Conservation (phyloP, 2,113 vertebrate species). For the Ptilonorhynchus violaceus region DNA sequence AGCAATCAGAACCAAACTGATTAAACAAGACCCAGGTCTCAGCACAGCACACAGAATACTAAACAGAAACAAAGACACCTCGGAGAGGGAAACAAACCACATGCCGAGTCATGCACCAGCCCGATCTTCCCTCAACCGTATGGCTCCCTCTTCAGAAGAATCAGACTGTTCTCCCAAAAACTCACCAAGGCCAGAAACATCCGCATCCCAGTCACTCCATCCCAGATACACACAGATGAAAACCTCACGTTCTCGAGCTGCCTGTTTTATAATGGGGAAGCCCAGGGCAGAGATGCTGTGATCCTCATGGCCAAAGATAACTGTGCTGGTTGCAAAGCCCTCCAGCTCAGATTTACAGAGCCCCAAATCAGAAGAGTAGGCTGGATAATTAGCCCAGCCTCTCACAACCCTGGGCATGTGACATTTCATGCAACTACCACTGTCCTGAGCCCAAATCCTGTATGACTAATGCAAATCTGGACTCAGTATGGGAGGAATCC, state of each 20-base stretch:
- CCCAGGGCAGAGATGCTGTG: rapidly evolving
- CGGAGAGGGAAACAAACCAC: background rate
- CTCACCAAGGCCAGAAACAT: background rate
- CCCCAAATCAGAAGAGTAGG: background rate
- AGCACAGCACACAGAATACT: conserved; percentile 36
- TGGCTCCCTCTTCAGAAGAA: background rate
- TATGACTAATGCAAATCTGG: background rate
- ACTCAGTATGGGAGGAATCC: background rate
- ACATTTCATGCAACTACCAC: background rate
- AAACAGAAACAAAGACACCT: conserved; percentile 58
- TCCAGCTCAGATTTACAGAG: background rate
- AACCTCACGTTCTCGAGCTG: rapidly evolving
- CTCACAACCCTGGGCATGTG: background rate
- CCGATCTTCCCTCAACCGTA: background rate
- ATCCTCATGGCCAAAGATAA: background rate
- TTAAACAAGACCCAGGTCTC: conserved; percentile 72
- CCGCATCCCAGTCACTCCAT: background rate
- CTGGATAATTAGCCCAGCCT: background rate
- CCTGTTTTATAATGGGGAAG: rapidly evolving
- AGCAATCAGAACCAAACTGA: conserved; percentile 76
- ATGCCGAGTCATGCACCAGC: background rate
- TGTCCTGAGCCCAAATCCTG: background rate
- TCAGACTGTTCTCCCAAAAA: background rate
- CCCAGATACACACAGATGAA: background rate
- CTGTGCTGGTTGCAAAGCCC: rapidly evolving